Evolutionary conservation across 2,797 vertebrate species (phyloP).

Genomic region (Onychomys torridus): DNA sequence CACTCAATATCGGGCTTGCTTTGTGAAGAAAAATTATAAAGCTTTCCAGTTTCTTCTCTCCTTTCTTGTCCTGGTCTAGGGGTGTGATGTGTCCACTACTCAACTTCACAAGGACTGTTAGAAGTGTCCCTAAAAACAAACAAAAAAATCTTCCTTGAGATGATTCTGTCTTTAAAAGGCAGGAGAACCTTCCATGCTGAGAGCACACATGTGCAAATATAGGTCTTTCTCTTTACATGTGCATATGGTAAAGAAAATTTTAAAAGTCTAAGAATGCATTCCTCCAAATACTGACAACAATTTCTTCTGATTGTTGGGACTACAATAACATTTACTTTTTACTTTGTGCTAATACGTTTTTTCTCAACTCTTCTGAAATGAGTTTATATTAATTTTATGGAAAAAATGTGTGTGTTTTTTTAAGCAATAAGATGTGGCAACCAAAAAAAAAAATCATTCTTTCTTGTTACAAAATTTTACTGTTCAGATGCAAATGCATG

Average conservation of each 20-base stretch:
- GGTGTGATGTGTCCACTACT: background rate
- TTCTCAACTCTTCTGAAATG: background rate
- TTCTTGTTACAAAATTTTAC: constrained; percentile 41
- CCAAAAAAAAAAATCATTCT: background rate
- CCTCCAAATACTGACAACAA: background rate
- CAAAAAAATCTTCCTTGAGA: background rate
- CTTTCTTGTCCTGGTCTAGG: background rate
- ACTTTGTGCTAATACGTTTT: background rate
- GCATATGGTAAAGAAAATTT: background rate
- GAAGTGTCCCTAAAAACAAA: background rate
- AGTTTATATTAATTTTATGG: background rate
- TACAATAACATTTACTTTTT: background rate
- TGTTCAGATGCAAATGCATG: constrained; percentile 26
- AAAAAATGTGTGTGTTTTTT: background rate
- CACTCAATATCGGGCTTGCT: background rate
- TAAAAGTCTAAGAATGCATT: background rate
- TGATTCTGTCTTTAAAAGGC: background rate
- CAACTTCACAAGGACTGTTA: background rate
- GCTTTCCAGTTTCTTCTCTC: background rate
- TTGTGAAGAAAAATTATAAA: background rate
- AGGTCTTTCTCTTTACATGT: background rate
- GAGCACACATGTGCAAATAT: background rate
- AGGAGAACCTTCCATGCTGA: background rate
- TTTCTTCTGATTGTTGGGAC: background rate
- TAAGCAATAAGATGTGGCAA: background rate